Conservation (phyloP, 1,140 invertebrate species). For the Oryzaephilus surinamensis region DNA sequence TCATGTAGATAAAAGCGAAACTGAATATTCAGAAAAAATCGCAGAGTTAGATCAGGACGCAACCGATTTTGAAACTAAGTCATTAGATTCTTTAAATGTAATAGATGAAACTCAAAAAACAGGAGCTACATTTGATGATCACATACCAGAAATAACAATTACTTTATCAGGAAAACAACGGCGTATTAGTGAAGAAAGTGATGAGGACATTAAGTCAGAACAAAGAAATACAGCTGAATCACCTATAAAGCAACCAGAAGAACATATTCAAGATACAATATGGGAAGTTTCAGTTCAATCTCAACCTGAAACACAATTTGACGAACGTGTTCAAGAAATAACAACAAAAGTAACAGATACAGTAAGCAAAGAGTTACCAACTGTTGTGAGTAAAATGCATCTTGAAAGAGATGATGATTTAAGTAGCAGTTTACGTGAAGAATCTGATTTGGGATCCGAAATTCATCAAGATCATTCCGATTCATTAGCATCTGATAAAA, state of each 20-base stretch:
- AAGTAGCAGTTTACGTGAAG: constrained; percentile 26
- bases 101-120: constrained; percentile 20
- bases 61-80: constrained; percentile 30
- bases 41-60: constrained; percentile 34
- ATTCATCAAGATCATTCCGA: constrained; percentile 33
- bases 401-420: constrained; percentile 27
- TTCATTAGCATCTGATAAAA: constrained; percentile 27
- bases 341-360: constrained; percentile 6
- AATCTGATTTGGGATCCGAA: constrained; percentile 33
- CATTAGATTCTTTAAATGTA: constrained; percentile 16
- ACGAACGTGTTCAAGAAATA: constrained; percentile 25
- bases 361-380: background rate
- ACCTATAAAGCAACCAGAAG: constrained; percentile 44
- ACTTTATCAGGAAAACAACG: constrained; percentile 32
- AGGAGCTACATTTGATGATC: constrained; percentile 15
- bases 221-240: constrained; percentile 29
- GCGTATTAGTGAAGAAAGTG: constrained; percentile 34
- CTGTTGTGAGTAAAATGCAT: constrained; percentile 1
- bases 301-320: constrained; percentile 25
- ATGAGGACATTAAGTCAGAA: constrained; percentile 22
- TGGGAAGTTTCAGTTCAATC: constrained; percentile 54
- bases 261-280: constrained; percentile 47
- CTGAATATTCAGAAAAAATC: constrained; percentile 39
- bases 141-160: constrained; percentile 33
- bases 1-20: constrained; percentile 42